Percentiles rank a stretch among this genome's conserved stretches.
These are phyloP conservation scores for Alethe castanea DNA, from an alignment of 2,113 vertebrate genomes.

Conservation along the genomic window DNA sequence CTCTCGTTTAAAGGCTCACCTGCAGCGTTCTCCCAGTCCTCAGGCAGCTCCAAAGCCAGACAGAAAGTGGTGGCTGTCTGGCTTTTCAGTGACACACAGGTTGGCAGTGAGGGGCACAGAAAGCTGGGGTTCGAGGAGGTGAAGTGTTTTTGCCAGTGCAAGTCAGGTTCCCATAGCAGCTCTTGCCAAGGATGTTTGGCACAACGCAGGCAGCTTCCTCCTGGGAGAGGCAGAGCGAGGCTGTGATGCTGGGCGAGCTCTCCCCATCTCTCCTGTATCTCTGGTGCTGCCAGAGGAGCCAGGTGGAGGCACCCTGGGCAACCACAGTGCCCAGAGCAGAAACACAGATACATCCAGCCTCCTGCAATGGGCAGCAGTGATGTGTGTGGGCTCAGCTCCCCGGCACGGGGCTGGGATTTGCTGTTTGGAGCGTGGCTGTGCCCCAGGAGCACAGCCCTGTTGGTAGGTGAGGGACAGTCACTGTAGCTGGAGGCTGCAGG, in stretches of 20 bases:
- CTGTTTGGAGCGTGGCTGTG: rapidly evolving
- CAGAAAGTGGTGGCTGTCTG: not conserved
- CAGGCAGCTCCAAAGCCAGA: not conserved
- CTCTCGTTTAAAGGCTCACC: not conserved
- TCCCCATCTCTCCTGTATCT: not conserved
- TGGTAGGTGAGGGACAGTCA: rapidly evolving
- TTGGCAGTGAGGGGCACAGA: not conserved
- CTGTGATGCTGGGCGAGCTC: not conserved
- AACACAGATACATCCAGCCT: rapidly evolving
- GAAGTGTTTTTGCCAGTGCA: rapidly evolving
- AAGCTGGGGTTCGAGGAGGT: not conserved
- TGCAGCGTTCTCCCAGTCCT: not conserved
- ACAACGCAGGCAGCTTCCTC: not conserved
- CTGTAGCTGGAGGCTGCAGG: not conserved
- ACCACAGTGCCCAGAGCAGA: not conserved
- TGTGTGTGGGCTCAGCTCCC: not conserved
- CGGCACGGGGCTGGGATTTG: not conserved
- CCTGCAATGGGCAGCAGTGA: rapidly evolving
- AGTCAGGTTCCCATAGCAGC: not conserved
- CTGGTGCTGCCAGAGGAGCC: not conserved
- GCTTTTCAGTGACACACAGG: not conserved
- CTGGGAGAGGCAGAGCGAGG: not conserved
- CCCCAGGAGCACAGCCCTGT: not conserved
- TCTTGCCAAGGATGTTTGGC: not conserved
- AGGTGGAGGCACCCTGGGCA: not conserved